phyloP scores from a whole-genome alignment of 2,113 vertebrate species.

The Pluvialis apricaria region DNA sequence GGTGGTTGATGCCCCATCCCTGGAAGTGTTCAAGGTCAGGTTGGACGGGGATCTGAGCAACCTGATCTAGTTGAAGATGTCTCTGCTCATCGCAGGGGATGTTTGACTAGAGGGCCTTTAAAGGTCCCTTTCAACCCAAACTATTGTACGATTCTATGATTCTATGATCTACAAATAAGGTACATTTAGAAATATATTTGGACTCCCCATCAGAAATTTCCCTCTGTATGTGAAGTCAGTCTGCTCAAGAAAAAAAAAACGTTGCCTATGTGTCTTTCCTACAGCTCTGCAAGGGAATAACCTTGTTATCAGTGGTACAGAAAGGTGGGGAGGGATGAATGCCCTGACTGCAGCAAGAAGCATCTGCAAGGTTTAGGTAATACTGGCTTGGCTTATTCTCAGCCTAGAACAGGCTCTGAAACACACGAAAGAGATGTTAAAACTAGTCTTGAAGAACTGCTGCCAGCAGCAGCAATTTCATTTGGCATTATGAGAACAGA shows the following conservation, averaged over 20 bases:
- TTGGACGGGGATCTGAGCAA: background rate
- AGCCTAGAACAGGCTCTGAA: background rate
- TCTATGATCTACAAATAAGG: background rate
- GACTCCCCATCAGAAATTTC: background rate
- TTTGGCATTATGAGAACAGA: background rate
- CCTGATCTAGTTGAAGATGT: background rate
- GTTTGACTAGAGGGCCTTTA: background rate
- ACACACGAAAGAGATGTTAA: background rate
- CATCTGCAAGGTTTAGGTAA: background rate
- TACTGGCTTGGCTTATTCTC: background rate
- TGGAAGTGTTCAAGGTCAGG: background rate
- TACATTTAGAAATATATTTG: background rate
- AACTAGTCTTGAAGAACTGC: background rate
- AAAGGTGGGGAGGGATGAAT: background rate
- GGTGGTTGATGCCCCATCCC: background rate
- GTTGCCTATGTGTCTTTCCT: too few relatives aligned
- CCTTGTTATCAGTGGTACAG: background rate
- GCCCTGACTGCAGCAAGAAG: background rate
- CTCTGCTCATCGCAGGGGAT: background rate
- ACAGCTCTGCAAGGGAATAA: background rate
- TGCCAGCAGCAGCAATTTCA: background rate
- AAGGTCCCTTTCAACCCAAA: background rate
- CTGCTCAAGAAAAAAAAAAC: background rate
- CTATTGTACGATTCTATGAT: background rate
- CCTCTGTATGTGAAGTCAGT: background rate